phyloP scores from a whole-genome alignment of 2,113 vertebrate species.

The Danionella cerebrum region DNA sequence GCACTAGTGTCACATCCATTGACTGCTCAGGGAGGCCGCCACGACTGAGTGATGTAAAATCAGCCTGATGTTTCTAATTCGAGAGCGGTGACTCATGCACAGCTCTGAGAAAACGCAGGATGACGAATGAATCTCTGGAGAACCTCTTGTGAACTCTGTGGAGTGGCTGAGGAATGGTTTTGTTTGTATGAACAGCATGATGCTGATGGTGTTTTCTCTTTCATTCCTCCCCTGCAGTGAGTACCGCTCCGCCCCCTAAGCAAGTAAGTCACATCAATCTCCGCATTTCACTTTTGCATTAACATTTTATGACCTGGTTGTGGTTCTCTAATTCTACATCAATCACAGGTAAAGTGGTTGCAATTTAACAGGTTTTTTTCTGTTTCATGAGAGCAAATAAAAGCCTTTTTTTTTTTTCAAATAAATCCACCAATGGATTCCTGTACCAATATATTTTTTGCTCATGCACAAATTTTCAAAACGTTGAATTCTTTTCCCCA shows the following conservation, averaged over 20 bases:
- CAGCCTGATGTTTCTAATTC: neutral
- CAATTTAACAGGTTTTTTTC: too few species aligned
- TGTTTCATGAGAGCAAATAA: too few species aligned
- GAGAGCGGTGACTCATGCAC: slow-evolving; percentile 14
- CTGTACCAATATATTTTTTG: too few species aligned
- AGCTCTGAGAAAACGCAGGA: slow-evolving; percentile 9
- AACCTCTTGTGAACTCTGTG: neutral
- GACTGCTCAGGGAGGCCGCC: too few species aligned
- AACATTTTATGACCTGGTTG: too few species aligned
- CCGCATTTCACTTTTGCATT: neutral
- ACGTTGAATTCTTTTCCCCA: too few species aligned
- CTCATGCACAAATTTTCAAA: too few species aligned
- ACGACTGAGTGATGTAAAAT: neutral
- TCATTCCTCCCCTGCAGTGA: slow-evolving; percentile 69
- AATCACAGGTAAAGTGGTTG: too few species aligned
- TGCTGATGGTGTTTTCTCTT: neutral
- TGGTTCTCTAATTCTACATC: too few species aligned
- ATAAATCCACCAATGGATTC: too few species aligned
- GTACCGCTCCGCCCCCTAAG: slow-evolving; percentile 90
- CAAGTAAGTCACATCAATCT: slow-evolving; percentile 64
- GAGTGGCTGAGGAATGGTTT: neutral
- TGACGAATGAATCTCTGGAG: neutral
- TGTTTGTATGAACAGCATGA: neutral
- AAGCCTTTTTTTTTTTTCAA: too few species aligned
- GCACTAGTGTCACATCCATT: too few species aligned